phyloP scores from a whole-genome alignment of 2,113 vertebrate genomes.

The Mastomys natalensis region DNA sequence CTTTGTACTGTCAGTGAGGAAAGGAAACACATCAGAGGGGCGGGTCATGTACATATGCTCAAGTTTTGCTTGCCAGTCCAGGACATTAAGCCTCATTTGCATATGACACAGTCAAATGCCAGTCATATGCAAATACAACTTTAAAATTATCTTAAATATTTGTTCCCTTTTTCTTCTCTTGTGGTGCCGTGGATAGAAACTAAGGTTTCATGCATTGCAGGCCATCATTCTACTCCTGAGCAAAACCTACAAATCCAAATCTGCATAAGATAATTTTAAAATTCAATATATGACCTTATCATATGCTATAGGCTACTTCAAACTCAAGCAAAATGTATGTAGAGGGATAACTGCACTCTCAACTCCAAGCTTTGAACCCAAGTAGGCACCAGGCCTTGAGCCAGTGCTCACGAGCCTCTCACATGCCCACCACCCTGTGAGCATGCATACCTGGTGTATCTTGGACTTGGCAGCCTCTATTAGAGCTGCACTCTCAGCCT shows the following conservation, averaged over 20 bases:
- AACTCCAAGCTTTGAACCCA: background rate
- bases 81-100: background rate
- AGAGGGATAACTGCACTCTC: background rate
- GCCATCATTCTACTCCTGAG: background rate
- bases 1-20: constrained; percentile 93
- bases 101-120: background rate
- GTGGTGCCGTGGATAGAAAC: background rate
- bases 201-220: background rate
- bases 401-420: background rate
- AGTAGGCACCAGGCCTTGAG: background rate
- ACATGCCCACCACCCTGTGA: no score
- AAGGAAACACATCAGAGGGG: background rate
- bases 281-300: constrained; percentile 16
- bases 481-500: constrained; percentile 92
- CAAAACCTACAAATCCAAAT: constrained; percentile 16
- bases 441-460: constrained; percentile 93
- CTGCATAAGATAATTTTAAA: background rate
- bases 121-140: background rate
- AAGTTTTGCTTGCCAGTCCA: constrained; percentile 21
- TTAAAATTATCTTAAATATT: constrained; percentile 33
- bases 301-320: background rate
- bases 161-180: constrained; percentile 24
- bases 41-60: background rate
- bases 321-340: constrained; percentile 23
- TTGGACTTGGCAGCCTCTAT: constrained; percentile 97